Percentiles rank a stretch among this genome's conserved stretches.
Conservation (phyloP, 2,113 vertebrate species). For the Corythoichthys intestinalis region DNA sequence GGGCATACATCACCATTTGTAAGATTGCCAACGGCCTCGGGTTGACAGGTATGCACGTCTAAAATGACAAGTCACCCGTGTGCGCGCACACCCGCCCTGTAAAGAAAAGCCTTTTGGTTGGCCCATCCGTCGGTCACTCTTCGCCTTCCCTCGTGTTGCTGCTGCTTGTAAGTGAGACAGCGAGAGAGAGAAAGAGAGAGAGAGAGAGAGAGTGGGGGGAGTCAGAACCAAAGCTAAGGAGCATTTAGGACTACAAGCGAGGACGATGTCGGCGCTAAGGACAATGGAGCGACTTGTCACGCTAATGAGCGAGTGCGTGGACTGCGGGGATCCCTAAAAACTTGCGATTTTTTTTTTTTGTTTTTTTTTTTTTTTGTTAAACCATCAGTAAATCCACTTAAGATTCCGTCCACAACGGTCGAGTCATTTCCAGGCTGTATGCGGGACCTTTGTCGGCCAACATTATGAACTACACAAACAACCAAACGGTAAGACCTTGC, state of each 20-base stretch:
- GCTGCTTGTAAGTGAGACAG: not conserved
- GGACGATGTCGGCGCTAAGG: constrained; percentile 18
- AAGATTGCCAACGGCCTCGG: too few species aligned
- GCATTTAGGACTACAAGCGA: constrained; percentile 14
- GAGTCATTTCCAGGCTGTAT: constrained; percentile 24
- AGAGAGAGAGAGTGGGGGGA: constrained; percentile 4
- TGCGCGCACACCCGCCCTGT: constrained; percentile 39
- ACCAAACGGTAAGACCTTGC: constrained; percentile 63
- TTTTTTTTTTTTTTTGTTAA: not conserved
- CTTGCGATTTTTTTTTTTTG: constrained; percentile 17
- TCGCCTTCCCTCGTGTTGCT: constrained; percentile 32
- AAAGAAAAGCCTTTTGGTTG: constrained; percentile 52
- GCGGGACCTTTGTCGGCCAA: constrained; percentile 1
- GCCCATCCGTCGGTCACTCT: constrained; percentile 58
- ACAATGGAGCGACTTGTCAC: constrained; percentile 39
- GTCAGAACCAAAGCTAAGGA: constrained; percentile 28
- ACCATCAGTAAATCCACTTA: not conserved
- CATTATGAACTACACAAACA: constrained; percentile 69
- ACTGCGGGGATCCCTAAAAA: constrained; percentile 20
- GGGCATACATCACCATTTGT: too few species aligned
- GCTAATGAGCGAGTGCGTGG: constrained; percentile 19
- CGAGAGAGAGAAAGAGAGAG: not conserved
- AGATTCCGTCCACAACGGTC: constrained; percentile 25
- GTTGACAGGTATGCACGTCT: not conserved
- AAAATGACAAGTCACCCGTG: constrained; percentile 27